Percentiles rank a stretch among this genome's conserved stretches.
Evolutionary conservation across 2,113 vertebrate species (phyloP).

Genomic region (Anser cygnoides): DNA sequence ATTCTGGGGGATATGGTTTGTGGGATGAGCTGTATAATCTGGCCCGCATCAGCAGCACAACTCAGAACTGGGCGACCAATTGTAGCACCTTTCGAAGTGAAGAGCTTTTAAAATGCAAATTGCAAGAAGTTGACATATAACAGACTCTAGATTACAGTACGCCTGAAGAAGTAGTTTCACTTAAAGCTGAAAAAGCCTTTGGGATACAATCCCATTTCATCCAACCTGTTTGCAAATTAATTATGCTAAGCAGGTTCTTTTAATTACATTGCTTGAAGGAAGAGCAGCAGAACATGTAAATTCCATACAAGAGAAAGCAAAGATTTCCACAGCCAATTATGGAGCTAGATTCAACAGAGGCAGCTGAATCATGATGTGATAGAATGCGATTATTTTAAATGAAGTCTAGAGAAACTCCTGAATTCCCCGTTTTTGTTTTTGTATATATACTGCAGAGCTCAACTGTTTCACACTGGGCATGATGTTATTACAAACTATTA

Average conservation of each 20-base stretch:
- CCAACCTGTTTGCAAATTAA: slow-evolving; percentile 58
- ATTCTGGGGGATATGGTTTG: neutral
- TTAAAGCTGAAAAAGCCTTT: slow-evolving; percentile 51
- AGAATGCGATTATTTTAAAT: slow-evolving; percentile 2
- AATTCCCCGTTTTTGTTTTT: neutral
- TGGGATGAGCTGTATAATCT: neutral
- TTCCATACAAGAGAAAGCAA: neutral
- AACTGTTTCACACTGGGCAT: neutral
- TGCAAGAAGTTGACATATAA: neutral
- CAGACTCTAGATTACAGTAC: neutral
- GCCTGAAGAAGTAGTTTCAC: slow-evolving; percentile 14
- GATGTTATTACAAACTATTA: neutral
- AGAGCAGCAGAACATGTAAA: slow-evolving; percentile 40
- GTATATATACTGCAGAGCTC: neutral
- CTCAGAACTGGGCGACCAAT: neutral
- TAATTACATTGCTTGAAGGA: slow-evolving; percentile 66
- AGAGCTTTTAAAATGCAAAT: slow-evolving; percentile 2
- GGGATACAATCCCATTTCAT: slow-evolving; percentile 51
- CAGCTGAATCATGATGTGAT: neutral
- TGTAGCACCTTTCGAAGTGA: neutral
- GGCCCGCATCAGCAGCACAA: neutral
- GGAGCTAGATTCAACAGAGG: neutral
- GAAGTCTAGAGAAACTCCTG: neutral
- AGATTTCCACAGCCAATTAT: neutral
- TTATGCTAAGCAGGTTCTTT: slow-evolving; percentile 55